A percentile compares a stretch with the other conserved stretches of the same genome.
These are phyloP conservation scores for Morpho deidamia DNA, from an alignment of 2,888 invertebrate genomes.

Conservation along the genomic window DNA sequence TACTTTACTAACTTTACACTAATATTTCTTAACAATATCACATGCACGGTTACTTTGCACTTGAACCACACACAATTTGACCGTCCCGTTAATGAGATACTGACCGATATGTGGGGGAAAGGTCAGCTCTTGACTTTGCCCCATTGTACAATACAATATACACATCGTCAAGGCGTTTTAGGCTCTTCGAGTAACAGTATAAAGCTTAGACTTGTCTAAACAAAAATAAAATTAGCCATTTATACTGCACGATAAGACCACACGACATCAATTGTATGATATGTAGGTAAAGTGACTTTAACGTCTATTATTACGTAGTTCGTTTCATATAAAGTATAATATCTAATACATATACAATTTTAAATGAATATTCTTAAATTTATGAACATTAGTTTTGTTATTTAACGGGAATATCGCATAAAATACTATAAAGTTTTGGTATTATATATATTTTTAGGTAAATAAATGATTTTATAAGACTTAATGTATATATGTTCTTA, in stretches of 20 bases:
- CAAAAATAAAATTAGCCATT: constrained; percentile 1
- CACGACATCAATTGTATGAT: constrained; percentile 10
- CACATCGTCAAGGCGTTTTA: neutral
- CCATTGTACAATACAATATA: constrained; percentile 27
- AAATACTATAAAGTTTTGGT: too few relatives aligned
- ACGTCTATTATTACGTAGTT: neutral
- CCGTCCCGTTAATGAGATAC: constrained; percentile 69
- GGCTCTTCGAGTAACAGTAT: neutral
- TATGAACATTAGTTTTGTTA: too few relatives aligned
- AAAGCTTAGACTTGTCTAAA: constrained; percentile 1
- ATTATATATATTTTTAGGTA: too few relatives aligned
- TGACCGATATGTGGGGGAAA: constrained; percentile 65
- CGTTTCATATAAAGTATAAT: neutral
- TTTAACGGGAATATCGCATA: too few relatives aligned
- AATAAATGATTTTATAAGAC: too few relatives aligned
- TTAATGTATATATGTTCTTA: too few relatives aligned
- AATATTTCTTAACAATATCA: neutral
- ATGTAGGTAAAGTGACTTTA: neutral
- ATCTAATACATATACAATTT: neutral
- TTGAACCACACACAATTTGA: constrained; percentile 25
- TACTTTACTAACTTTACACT: neutral
- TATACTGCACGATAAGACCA: constrained; percentile 8
- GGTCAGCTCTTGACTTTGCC: constrained; percentile 50
- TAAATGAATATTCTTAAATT: neutral
- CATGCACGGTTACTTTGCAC: neutral